phyloP scores from a whole-genome alignment of 2,888 invertebrate genomes.

The Apodemia zela region DNA sequence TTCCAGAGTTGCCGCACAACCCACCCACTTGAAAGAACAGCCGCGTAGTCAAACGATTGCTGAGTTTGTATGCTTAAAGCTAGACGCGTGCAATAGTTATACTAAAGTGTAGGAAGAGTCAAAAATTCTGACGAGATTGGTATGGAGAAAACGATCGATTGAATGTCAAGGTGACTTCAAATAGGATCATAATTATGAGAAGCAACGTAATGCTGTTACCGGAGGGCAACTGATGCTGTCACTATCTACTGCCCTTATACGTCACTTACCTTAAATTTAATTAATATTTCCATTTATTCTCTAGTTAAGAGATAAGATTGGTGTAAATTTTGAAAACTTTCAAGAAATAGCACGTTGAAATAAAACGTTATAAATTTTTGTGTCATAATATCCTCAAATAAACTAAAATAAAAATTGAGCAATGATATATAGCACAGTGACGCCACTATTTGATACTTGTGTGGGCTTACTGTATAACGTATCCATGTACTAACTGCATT shows the following conservation, averaged over 20 bases:
- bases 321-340: too few relatives aligned
- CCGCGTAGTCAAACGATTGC: conserved; percentile 39
- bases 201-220: conserved; percentile 27
- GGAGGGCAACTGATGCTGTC: neutral
- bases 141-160: conserved; percentile 41
- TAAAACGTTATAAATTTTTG: too few relatives aligned
- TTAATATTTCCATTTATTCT: too few relatives aligned
- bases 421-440: too few relatives aligned
- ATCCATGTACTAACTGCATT: too few relatives aligned
- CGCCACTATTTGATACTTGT: too few relatives aligned
- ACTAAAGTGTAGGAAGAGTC: conserved; percentile 53
- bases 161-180: neutral
- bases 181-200: neutral
- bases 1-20: conserved; percentile 44
- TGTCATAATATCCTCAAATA: too few relatives aligned
- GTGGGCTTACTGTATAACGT: too few relatives aligned
- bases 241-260: too few relatives aligned
- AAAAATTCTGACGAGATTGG: conserved; percentile 41
- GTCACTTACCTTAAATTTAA: neutral
- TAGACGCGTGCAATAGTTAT: conserved; percentile 46
- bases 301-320: too few relatives aligned
- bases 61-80: conserved; percentile 32
- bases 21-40: conserved; percentile 40
- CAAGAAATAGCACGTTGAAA: too few relatives aligned
- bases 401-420: too few relatives aligned